These are phyloP conservation scores for Aphelenchoides avenae DNA, from an alignment of 1,140 invertebrate species.

Conservation along the genomic window DNA sequence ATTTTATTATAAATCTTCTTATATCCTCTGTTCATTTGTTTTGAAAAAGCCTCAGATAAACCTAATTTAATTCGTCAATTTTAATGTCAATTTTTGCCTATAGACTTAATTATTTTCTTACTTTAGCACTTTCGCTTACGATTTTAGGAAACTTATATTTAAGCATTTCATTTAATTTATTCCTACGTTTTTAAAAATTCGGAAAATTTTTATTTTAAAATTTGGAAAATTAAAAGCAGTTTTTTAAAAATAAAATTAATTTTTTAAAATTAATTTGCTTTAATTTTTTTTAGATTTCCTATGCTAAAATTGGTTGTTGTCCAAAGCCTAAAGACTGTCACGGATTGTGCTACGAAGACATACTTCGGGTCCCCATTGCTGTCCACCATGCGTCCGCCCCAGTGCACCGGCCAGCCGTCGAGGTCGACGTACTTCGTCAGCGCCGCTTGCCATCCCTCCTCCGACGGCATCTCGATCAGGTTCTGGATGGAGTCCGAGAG, in stretches of 20 bases:
- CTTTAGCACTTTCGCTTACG: too few species aligned
- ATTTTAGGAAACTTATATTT: too few species aligned
- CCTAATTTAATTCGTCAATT: background rate
- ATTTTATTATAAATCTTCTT: too few species aligned
- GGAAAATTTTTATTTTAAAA: too few species aligned
- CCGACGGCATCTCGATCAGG: conserved; percentile 57
- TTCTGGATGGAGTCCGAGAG: conserved; percentile 52
- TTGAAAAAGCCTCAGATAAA: background rate
- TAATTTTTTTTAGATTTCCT: too few species aligned
- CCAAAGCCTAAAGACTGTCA: background rate
- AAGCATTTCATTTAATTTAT: too few species aligned
- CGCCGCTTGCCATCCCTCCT: conserved; percentile 54
- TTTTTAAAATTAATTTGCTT: too few species aligned
- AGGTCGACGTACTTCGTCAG: conserved; percentile 53
- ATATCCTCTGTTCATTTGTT: background rate
- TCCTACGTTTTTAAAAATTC: too few species aligned
- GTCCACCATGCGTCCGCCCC: conserved; percentile 53
- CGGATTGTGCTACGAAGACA: background rate
- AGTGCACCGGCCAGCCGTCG: conserved; percentile 57
- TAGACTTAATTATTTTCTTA: too few species aligned
- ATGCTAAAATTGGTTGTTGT: background rate
- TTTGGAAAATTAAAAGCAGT: conserved; percentile 2
- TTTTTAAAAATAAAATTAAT: background rate
- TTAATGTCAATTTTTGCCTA: background rate
- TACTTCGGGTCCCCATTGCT: conserved; percentile 57